phyloP scores from a whole-genome alignment of 2,888 invertebrate species.

The Drosophila anomelani region DNA sequence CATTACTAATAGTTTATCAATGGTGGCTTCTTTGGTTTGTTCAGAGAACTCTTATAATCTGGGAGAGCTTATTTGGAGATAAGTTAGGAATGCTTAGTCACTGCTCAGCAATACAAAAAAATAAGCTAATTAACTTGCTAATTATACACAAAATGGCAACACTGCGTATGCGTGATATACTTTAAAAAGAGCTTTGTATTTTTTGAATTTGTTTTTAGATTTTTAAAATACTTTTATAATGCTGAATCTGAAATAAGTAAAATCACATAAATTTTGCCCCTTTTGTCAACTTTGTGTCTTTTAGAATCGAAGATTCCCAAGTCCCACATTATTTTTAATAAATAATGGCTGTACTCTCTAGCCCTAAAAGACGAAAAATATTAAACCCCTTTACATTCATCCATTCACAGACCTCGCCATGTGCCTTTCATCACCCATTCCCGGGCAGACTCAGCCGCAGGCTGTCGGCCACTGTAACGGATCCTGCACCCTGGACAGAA shows the following conservation, averaged over 20 bases:
- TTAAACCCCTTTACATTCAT: conserved; percentile 27
- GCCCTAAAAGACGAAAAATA: not conserved
- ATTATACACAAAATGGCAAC: not conserved
- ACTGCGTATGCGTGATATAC: not conserved
- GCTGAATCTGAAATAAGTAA: no score
- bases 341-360: not conserved
- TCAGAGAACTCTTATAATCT: not conserved
- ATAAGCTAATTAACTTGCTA: not conserved
- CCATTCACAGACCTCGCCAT: conserved; percentile 49
- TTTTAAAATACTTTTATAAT: not conserved
- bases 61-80: not conserved
- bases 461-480: conserved; percentile 39
- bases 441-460: conserved; percentile 42
- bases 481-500: conserved; percentile 44
- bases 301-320: not conserved
- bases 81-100: not conserved
- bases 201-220: no score
- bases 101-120: no score
- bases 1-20: conserved; percentile 1
- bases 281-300: not conserved
- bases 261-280: no score
- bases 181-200: not conserved
- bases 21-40: not conserved
- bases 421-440: conserved; percentile 79
- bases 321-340: not conserved